Evolutionary conservation across 2,888 invertebrate species (phyloP).

Genomic region (Chrysomela aeneicollis): DNA sequence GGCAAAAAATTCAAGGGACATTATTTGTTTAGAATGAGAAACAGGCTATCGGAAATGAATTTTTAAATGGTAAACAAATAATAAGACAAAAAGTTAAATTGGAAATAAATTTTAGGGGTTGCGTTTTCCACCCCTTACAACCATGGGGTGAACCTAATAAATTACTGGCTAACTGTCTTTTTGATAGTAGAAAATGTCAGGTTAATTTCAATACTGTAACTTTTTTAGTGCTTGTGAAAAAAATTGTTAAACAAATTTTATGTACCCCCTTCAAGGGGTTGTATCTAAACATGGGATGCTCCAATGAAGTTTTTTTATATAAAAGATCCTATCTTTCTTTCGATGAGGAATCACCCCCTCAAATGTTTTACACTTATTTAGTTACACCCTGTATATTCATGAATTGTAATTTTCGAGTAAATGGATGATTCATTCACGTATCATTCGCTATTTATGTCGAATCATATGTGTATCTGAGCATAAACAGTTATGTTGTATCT

Average conservation of each 20-base stretch:
- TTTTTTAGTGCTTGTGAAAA: slow-evolving; percentile 2
- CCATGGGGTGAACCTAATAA: slow-evolving; percentile 7
- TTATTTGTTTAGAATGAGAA: slow-evolving; percentile 24
- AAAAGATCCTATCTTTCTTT: too few relatives aligned
- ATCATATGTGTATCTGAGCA: too few relatives aligned
- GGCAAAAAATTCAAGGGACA: slow-evolving; percentile 16
- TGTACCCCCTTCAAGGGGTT: slow-evolving; percentile 4
- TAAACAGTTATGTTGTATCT: too few relatives aligned
- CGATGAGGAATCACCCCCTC: slow-evolving; percentile 2
- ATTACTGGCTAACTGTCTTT: not conserved
- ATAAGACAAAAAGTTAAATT: slow-evolving; percentile 3
- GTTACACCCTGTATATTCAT: slow-evolving; percentile 1
- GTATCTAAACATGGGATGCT: slow-evolving; percentile 2
- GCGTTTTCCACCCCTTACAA: slow-evolving; percentile 5
- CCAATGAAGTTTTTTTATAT: not conserved
- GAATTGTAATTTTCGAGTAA: too few relatives aligned
- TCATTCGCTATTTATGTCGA: too few relatives aligned
- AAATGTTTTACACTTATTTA: slow-evolving; percentile 2
- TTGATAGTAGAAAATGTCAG: not conserved
- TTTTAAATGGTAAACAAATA: slow-evolving; percentile 13
- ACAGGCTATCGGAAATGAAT: slow-evolving; percentile 25
- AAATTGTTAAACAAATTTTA: slow-evolving; percentile 5
- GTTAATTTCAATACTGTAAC: slow-evolving; percentile 2
- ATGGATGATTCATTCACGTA: too few relatives aligned
- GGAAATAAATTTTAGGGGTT: slow-evolving; percentile 5